Percentiles rank a stretch among this genome's conserved stretches.
phyloP scores from a whole-genome alignment of 2,888 invertebrate genomes.

The Ceraclea dissimilis region DNA sequence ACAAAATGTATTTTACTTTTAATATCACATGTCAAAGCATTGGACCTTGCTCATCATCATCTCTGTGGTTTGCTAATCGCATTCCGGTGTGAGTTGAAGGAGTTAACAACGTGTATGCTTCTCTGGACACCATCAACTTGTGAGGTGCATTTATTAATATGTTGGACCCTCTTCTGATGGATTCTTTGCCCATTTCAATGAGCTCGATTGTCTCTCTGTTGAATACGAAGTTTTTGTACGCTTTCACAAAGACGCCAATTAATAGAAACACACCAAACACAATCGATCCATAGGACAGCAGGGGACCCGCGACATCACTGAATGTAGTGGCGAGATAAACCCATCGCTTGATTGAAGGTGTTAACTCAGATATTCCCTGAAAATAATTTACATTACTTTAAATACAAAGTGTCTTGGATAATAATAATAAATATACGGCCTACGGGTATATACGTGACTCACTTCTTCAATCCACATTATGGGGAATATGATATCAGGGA shows the following conservation, averaged over 20 bases:
- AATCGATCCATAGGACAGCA: slow-evolving; percentile 65
- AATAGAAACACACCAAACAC: slow-evolving; percentile 59
- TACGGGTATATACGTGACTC: slow-evolving; percentile 22
- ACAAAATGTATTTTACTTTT: too few relatives aligned
- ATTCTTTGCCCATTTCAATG: slow-evolving; percentile 68
- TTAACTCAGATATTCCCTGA: slow-evolving; percentile 69
- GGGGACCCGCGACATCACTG: slow-evolving; percentile 62
- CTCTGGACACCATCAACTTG: slow-evolving; percentile 49
- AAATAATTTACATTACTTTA: slow-evolving; percentile 25
- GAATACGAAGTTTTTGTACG: slow-evolving; percentile 68
- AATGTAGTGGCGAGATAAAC: slow-evolving; percentile 73
- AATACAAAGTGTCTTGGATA: background rate
- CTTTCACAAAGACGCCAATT: slow-evolving; percentile 59
- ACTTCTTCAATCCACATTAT: slow-evolving; percentile 88
- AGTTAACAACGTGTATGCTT: slow-evolving; percentile 46
- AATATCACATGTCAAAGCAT: slow-evolving; percentile 11
- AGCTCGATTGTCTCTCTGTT: slow-evolving; percentile 64
- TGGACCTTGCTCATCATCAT: slow-evolving; percentile 17
- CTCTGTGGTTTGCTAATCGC: slow-evolving; percentile 19
- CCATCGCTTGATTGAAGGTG: slow-evolving; percentile 74
- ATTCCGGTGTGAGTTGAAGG: slow-evolving; percentile 21
- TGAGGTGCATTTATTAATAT: slow-evolving; percentile 53
- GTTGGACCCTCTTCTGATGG: slow-evolving; percentile 59
- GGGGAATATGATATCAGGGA: slow-evolving; percentile 75
- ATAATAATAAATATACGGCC: background rate